Percentiles rank a stretch among this genome's conserved stretches.
phyloP scores from a whole-genome alignment of 1,140 invertebrate species.

The Drosophila nasuta region DNA sequence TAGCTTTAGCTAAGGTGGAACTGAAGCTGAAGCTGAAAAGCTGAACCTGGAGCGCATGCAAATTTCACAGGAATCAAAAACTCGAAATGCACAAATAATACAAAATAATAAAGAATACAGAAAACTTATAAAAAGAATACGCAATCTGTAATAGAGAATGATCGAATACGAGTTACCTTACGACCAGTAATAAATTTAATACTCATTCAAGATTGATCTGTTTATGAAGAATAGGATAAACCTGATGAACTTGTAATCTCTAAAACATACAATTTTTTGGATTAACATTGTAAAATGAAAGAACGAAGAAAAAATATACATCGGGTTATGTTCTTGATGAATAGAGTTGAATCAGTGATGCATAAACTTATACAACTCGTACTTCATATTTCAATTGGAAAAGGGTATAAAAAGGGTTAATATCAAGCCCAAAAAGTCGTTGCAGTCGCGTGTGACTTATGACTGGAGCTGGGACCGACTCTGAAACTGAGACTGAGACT shows the following conservation, averaged over 20 bases:
- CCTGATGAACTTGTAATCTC: too few relatives aligned
- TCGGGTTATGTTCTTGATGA: not conserved
- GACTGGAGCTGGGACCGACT: conserved; percentile 28
- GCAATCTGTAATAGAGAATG: not conserved
- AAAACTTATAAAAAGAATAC: not conserved
- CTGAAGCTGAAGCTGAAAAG: conserved; percentile 19
- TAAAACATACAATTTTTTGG: too few relatives aligned
- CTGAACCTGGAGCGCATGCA: conserved; percentile 53
- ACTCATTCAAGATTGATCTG: not conserved
- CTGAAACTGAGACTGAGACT: conserved; percentile 19
- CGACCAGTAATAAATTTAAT: not conserved
- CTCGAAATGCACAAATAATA: conserved; percentile 71
- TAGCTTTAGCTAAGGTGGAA: conserved; percentile 56
- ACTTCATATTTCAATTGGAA: not conserved
- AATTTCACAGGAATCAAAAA: conserved; percentile 82
- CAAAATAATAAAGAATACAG: conserved; percentile 54
- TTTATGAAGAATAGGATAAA: too few relatives aligned
- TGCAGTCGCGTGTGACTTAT: conserved; percentile 64
- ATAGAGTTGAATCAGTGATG: not conserved
- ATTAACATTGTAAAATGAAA: too few relatives aligned
- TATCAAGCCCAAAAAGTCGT: conserved; percentile 42
- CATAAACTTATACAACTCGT: not conserved
- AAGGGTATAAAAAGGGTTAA: conserved; percentile 11
- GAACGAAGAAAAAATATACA: not conserved
- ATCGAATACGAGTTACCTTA: not conserved